phyloP scores from a whole-genome alignment of 1,140 invertebrate genomes.

The Polypedilum pembai region DNA sequence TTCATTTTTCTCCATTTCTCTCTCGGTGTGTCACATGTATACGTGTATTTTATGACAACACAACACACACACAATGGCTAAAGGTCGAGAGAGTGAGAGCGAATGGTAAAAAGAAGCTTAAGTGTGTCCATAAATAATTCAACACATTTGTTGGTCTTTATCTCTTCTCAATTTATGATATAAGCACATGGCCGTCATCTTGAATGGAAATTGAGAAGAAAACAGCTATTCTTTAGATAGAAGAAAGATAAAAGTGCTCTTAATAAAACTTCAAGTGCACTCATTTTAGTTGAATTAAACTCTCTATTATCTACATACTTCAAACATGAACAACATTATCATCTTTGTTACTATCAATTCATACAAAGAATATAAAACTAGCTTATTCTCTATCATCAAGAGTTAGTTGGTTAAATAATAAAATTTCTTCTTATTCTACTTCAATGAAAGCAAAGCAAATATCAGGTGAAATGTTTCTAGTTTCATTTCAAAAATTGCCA shows the following conservation, averaged over 20 bases:
- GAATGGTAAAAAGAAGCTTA: background rate
- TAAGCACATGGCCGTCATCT: background rate
- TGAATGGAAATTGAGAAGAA: constrained; percentile 8
- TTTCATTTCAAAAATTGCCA: constrained; percentile 13
- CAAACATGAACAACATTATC: too few species aligned
- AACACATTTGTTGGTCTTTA: constrained; percentile 17
- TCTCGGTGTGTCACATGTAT: background rate
- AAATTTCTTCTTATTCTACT: background rate
- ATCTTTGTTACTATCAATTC: too few species aligned
- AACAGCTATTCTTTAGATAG: background rate
- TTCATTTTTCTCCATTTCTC: background rate
- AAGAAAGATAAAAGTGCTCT: background rate
- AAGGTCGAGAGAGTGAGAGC: too few species aligned
- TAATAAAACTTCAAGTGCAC: too few species aligned
- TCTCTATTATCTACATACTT: too few species aligned
- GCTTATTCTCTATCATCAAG: background rate
- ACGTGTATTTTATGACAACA: too few species aligned
- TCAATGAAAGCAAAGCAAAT: background rate
- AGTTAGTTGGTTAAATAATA: background rate
- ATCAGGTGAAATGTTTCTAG: background rate
- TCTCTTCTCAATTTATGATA: constrained; percentile 12
- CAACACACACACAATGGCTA: too few species aligned
- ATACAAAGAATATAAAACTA: background rate
- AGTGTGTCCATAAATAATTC: constrained; percentile 18
- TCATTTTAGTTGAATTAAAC: too few species aligned